Evolutionary conservation across 2,888 invertebrate species (phyloP), one percentile per base, ranked within the genome.

Genomic region (Antheraea yamamai): DNA sequence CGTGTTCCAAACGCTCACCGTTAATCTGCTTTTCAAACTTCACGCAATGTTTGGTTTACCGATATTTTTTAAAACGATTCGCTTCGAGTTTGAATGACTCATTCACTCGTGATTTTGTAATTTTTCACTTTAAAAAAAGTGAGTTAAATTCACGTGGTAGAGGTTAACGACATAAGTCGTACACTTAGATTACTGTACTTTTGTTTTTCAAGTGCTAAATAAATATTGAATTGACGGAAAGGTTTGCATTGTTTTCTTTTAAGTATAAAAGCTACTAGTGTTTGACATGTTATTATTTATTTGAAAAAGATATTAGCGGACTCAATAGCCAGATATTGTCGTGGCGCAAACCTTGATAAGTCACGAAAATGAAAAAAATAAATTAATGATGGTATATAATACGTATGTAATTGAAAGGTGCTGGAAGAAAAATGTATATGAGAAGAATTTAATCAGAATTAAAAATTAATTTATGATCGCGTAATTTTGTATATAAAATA

Each of bases 1-100:
- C 64, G 30, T 66, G 14, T 66, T 51, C 18, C 30, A 14, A 58
- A 58, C 39, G 70, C 74, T 74, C 35, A 74, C 74, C 74, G 74
- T 74, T 74, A 74, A 74, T 74, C 74, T 70, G 35, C 70, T 74
- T 74, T 74, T 74, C 68, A 66, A 61, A 70, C 70, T 64, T 26
- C 26, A 70, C 35, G 55, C 55, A 4, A 70, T 74, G 55, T 74
- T 74, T 74, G 74, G 10, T 74, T 70, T 66, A 70, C 23, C 30
- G 68, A 74, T 64, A 73, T 68, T 70, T 70, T 64, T 39, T 30
- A 26, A 66, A 66, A 30, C 70, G 70, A 70, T 70, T 70, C 39
- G 70, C 70, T 70, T 20, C 70, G 39, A 70, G 55, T 68, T 55
- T 74, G 14, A 70, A 20, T 74, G 68, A 70, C 55, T 68, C 74